Base-by-base conservation (phyloP, 2,888 invertebrate genomes). In the Ectobius pallidus region DNA sequence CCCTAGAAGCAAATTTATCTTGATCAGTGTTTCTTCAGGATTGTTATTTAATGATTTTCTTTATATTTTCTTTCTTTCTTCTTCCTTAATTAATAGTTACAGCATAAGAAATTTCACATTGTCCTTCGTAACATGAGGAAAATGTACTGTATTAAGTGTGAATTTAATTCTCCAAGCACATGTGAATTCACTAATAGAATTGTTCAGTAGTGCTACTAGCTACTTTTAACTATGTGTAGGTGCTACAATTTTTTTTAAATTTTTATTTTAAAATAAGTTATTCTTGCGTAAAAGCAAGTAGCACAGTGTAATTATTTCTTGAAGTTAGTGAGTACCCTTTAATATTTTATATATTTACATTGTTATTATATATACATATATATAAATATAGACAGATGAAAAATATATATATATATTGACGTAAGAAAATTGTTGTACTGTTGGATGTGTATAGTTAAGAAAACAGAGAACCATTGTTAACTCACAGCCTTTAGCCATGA, bases 381-480 rank as follows among this genome's bases (percentile, higher is more conserved):
- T 78, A 77, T 76, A 78, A 78, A 77, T 76, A 78, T 63, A 77
- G 70, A 77, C 73, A 76, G 73, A 76, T 77, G 69, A 74, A 65
- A 55, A 58, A 70, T 73, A 74, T 62, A 73, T 75, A 76, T 75
- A 75, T 75, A 76, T 74, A 73, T 55, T 44, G 69, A 58, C 76
- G 74, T 77, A 73, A 76, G 73, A 75, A 73, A 74, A 55, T 55
- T 63, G 70, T 75, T 70, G 73, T 73, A 44, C 34, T 68, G 61
- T 67, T 73, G 68, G 65, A 61, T 72, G 68, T 75, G 63, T 52
- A 72, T 74, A 69, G 44, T 73, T 74, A 27, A 58, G n/a, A n/a
- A n/a, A 30, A 58, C 27, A 39, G 39, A 69, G 32, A 22, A 69
- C 39, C 20, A 16, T 69, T 69, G 69, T 69, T 69, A 52, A 46